These are phyloP conservation scores for Heliconius cydno DNA, from an alignment of 2,888 invertebrate species.

Conservation along the genomic window DNA sequence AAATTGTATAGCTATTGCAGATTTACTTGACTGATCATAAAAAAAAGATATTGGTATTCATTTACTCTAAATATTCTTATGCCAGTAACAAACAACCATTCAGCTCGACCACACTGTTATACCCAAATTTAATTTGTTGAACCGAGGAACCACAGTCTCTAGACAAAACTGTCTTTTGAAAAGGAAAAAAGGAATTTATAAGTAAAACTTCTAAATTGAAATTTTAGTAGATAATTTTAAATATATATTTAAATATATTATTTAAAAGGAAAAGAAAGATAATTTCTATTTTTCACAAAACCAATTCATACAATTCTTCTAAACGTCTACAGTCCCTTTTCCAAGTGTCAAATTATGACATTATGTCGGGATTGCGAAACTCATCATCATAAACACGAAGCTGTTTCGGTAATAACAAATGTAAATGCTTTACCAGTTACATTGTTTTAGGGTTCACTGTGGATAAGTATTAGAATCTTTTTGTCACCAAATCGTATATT, in stretches of 20 bases:
- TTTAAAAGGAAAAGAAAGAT: too few species aligned
- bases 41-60: not conserved
- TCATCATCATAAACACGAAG: slow-evolving; percentile 50
- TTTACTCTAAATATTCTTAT: slow-evolving; percentile 27
- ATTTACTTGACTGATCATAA: not conserved
- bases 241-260: too few species aligned
- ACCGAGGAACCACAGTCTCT: too few species aligned
- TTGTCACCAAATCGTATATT: not conserved
- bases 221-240: too few species aligned
- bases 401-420: slow-evolving; percentile 45
- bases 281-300: too few species aligned
- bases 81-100: slow-evolving; percentile 31
- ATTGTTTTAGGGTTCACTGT: slow-evolving; percentile 25
- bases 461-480: not conserved
- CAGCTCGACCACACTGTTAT: slow-evolving; percentile 30
- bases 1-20: not conserved
- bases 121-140: slow-evolving; percentile 35
- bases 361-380: slow-evolving; percentile 46
- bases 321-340: slow-evolving; percentile 1
- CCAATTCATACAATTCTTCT: not conserved
- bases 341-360: slow-evolving; percentile 43
- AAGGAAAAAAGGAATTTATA: too few species aligned
- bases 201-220: too few species aligned
- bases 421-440: slow-evolving; percentile 45
- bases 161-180: too few species aligned